Evolutionary conservation across 2,797 vertebrate genomes (phyloP).

Genomic region (Acanthornis magna): DNA sequence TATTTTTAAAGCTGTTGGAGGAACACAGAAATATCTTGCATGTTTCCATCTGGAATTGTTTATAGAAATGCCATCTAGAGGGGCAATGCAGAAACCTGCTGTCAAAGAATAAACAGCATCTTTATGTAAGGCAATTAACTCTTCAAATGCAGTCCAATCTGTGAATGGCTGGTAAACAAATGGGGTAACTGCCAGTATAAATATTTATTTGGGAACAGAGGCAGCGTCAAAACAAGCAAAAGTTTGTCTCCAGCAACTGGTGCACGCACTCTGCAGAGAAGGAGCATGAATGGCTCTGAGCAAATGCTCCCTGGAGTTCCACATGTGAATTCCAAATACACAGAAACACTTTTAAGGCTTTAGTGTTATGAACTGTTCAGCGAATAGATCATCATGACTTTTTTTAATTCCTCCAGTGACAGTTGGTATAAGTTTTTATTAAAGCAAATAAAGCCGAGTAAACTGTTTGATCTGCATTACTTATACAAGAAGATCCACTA

Average conservation of each 20-base stretch:
- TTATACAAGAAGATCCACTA: not conserved
- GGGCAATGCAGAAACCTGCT: conserved; percentile 33
- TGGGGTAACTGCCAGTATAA: conserved; percentile 74
- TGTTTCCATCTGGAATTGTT: conserved; percentile 56
- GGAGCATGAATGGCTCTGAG: conserved; percentile 45
- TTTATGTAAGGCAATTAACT: conserved; percentile 63
- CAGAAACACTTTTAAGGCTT: not conserved
- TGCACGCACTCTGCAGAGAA: not conserved
- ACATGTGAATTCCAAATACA: not conserved
- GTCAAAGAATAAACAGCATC: conserved; percentile 64
- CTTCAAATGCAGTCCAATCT: conserved; percentile 54
- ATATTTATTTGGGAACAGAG: conserved; percentile 76
- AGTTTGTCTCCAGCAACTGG: conserved; percentile 56
- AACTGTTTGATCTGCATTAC: not conserved
- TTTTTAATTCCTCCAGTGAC: not conserved
- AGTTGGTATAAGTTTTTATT: not conserved
- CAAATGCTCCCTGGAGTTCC: not conserved
- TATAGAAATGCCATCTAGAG: conserved; percentile 50
- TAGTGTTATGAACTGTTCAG: not conserved
- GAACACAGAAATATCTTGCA: conserved; percentile 44
- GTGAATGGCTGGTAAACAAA: conserved; percentile 75
- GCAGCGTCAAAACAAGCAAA: conserved; percentile 58
- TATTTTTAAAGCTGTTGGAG: conserved; percentile 48
- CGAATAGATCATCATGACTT: not conserved
- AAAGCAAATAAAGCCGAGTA: not conserved